Evolutionary conservation across 2,113 vertebrate genomes (phyloP), one percentile per base, ranked within the genome.

Genomic region (Monopterus albus): DNA sequence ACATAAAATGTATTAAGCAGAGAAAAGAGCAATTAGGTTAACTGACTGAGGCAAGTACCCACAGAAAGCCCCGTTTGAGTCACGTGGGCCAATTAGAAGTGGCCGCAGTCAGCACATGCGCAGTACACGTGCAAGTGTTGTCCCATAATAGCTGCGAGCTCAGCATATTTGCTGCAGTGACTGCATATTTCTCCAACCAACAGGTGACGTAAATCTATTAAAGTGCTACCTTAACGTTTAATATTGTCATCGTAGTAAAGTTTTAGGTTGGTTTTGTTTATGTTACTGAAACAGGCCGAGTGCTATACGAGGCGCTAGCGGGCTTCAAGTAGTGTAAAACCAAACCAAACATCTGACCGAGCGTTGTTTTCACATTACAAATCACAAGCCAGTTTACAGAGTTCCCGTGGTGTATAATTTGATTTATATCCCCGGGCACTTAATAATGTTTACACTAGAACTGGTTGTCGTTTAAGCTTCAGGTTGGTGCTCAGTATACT

Each of bases 191-290:
- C 43, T 20, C 26, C 17, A 2, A 38, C 23, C 7, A 62, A 33
- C 45, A 36, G 39, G 39, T 39, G 7, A 28, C 49, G 86, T 88
- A 84, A 82, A 84, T 86, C 40, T 8, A 52, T 13, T 0, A 52
- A 71, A 81, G 9, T 42, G 7, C 45, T 18, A 3, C 9, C 1
- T 5, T 21, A 43, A 25, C 3, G 3, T 50, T 1, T 2, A 11
- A 40, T 45, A 2, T 6, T 4, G 9, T 60, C 13, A 7, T 7
- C 14, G 2, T 7, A 1, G 61, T 2, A 14, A 1, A 5, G 12
- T 10, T 20, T 18, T 2, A 2, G 0, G 1, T 13, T 7, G 0
- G 1, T 13, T 38, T 14, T 1, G 21, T 17, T 59, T 0, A 3
- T 38, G 40, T n/a, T 7, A 18, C 11, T 3, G 58, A 3, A 35